phyloP scores from a whole-genome alignment of 2,113 vertebrate species.

The Puntigrus tetrazona region DNA sequence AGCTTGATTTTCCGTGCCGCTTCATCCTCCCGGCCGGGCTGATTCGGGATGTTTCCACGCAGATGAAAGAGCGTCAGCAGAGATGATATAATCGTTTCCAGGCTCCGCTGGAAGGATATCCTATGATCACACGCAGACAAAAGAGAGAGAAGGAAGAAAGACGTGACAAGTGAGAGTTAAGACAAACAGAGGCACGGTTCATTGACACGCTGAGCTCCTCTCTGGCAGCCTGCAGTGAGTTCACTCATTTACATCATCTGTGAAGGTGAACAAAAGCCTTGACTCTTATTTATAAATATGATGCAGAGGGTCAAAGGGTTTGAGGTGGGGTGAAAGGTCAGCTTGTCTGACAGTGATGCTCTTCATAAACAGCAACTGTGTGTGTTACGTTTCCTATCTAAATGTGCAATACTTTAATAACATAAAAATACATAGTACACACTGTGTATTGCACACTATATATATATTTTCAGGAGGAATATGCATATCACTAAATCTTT shows the following conservation, averaged over 20 bases:
- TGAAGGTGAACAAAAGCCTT: slow-evolving; percentile 16
- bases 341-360: not conserved
- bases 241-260: slow-evolving; percentile 22
- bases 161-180: slow-evolving; percentile 15
- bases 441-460: too few species aligned
- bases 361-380: not conserved
- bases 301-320: not conserved
- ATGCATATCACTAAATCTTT: too few species aligned
- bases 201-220: slow-evolving; percentile 14
- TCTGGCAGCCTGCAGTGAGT: slow-evolving; percentile 22
- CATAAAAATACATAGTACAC: not conserved
- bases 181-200: slow-evolving; percentile 38
- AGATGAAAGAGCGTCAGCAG: slow-evolving; percentile 35
- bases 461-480: too few species aligned
- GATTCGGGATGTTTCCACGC: slow-evolving; percentile 33
- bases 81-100: slow-evolving; percentile 41
- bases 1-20: slow-evolving; percentile 16
- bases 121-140: slow-evolving; percentile 24
- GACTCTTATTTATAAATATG: not conserved
- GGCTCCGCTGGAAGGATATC: slow-evolving; percentile 26
- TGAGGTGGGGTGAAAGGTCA: not conserved
- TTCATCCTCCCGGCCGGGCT: not conserved
- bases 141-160: slow-evolving; percentile 18
- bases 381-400: not conserved
- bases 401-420: not conserved